Evolutionary conservation across 2,797 vertebrate genomes (phyloP), one percentile per base, ranked within the genome.

Genomic region (Hylomyscus alleni): DNA sequence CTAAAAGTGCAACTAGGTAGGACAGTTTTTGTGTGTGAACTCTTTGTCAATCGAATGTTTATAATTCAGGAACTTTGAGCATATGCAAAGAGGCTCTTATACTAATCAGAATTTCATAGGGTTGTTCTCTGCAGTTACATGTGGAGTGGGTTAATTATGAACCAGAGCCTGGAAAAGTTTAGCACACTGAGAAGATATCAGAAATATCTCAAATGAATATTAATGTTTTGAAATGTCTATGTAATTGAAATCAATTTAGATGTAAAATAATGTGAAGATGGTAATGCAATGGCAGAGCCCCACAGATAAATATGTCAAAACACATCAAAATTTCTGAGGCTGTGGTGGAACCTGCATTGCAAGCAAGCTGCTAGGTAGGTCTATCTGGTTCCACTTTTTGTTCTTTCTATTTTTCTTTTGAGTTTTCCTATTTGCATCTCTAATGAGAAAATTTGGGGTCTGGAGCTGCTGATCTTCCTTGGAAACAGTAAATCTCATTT

Each of bases 191-290:
- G 95, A 95, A 69, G 94, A 91, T 97, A 97, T 97, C 97, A 97
- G 95, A 91, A 95, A 97, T 97, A 97, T 96, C 96, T 94, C 97
- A 97, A 97, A 97, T 97, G 96, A 98, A 98, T 98, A 98, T 97
- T 98, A 98, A 97, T 97, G 94, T 96, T 96, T 97, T 96, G 91
- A 97, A 97, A 95, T 97, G 96, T 96, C 97, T 97, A 78, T 97
- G 97, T 97, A 97, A 97, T 97, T 97, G 97, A 97, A 98, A 97
- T 97, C 95, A 97, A 96, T 97, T 97, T 97, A 97, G 97, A 97
- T 96, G 96, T 97, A 97, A 97, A 97, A 96, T 97, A 97, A 96
- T 97, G 96, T 96, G 95, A 97, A 96, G 95, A 98, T 94, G 97
- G 97, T 97, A 97, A 97, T 96, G 94, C 75, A 95, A 91, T 95